Conservation (phyloP, 2,888 invertebrate species). For the Ophonus ardosiacus region DNA sequence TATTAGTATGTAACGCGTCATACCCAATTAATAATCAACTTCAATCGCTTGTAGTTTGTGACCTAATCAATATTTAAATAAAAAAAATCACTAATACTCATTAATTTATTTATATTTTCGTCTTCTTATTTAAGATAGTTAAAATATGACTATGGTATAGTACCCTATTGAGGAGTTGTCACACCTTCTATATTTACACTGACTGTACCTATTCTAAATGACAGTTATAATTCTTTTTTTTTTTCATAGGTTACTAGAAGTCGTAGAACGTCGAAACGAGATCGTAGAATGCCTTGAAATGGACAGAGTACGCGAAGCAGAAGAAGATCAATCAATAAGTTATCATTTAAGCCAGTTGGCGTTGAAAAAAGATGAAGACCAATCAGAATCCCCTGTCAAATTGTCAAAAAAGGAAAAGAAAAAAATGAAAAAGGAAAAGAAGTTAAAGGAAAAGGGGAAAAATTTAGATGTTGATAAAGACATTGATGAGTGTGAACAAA, state of each 20-base stretch:
- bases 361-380: conserved; percentile 78
- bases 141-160: no score
- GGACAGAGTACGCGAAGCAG: conserved; percentile 88
- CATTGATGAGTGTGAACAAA: conserved; percentile 77
- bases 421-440: conserved; percentile 77
- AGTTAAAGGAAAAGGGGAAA: conserved; percentile 77
- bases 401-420: conserved; percentile 77
- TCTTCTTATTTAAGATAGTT: no score
- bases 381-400: conserved; percentile 72
- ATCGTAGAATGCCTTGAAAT: conserved; percentile 94
- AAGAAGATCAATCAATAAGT: conserved; percentile 89
- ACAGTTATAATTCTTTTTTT: conserved; percentile 20
- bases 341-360: conserved; percentile 78
- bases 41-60: no score
- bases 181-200: no score
- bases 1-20: no score
- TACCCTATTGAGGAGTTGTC: no score
- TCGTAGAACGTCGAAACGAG: conserved; percentile 92
- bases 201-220: no score
- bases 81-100: no score
- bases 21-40: no score
- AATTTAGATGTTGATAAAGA: conserved; percentile 81
- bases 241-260: conserved; percentile 78
- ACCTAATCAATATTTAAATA: no score
- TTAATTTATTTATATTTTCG: no score